phyloP scores from a whole-genome alignment of 1,140 invertebrate species.

The Prorops nasuta region DNA sequence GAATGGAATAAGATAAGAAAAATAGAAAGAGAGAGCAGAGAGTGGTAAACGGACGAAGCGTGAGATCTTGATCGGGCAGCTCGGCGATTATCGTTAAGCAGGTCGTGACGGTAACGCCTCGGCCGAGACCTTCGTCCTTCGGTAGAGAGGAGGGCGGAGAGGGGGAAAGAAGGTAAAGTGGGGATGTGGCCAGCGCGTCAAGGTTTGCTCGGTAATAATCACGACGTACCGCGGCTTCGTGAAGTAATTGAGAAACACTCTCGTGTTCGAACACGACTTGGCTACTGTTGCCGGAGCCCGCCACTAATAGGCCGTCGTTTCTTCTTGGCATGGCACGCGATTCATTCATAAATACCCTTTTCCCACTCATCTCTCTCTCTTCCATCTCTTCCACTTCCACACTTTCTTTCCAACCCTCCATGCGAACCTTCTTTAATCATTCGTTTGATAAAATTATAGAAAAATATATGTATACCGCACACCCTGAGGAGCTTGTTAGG shows the following conservation, averaged over 20 bases:
- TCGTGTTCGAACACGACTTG: slow-evolving; percentile 30
- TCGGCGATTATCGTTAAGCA: slow-evolving; percentile 11
- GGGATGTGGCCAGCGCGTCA: not conserved
- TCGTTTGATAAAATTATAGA: too few species aligned
- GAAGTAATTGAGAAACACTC: slow-evolving; percentile 30
- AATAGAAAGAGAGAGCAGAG: not conserved
- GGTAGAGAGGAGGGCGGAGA: slow-evolving; percentile 2
- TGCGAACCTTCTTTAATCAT: not conserved
- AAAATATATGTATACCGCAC: too few species aligned
- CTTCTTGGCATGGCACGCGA: slow-evolving; percentile 29
- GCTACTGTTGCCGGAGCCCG: slow-evolving; percentile 22
- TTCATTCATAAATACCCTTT: slow-evolving; percentile 42
- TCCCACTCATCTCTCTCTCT: not conserved
- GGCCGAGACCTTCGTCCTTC: slow-evolving; percentile 27
- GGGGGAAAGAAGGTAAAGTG: slow-evolving; percentile 2
- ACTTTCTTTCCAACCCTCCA: not conserved
- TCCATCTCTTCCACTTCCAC: not conserved
- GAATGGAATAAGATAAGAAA: too few species aligned
- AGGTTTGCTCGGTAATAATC: not conserved
- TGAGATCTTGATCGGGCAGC: too few species aligned
- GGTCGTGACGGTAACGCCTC: slow-evolving; percentile 20
- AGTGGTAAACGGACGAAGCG: too few species aligned
- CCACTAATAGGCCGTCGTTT: slow-evolving; percentile 22
- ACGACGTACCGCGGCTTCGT: slow-evolving; percentile 8
- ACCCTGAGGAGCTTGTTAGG: too few species aligned